Conservation (phyloP, 2,113 vertebrate genomes). For the Rutilus rutilus region DNA sequence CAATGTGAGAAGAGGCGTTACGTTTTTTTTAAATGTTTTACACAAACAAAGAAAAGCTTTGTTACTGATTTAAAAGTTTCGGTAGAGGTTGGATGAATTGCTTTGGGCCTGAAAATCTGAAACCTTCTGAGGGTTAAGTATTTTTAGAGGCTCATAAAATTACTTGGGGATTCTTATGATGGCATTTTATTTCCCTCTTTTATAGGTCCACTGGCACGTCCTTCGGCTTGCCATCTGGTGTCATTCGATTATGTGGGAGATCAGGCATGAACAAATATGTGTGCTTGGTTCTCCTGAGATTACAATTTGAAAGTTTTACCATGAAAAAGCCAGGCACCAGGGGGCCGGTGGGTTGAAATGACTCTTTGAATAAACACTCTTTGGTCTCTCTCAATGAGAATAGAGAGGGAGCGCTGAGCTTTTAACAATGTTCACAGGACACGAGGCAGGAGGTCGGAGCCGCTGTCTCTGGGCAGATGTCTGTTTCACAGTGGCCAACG, state of each 20-base stretch:
- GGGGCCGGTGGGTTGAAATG: conserved; percentile 75
- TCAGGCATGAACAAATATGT: conserved; percentile 79
- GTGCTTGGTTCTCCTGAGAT: conserved; percentile 79
- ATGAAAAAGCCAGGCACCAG: conserved; percentile 73
- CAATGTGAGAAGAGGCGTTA: not conserved
- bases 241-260: conserved; percentile 77
- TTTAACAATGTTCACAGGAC: conserved; percentile 56
- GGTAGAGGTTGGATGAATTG: not conserved
- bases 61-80: not conserved
- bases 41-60: not conserved
- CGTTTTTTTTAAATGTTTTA: not conserved
- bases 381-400: conserved; percentile 58
- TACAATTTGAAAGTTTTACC: conserved; percentile 83
- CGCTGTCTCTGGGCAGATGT: conserved; percentile 59
- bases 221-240: conserved; percentile 56
- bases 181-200: conserved; percentile 28
- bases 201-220: conserved; percentile 33
- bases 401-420: conserved; percentile 56
- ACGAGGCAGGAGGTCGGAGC: conserved; percentile 61
- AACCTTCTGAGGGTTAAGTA: not conserved
- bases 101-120: not conserved
- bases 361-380: conserved; percentile 60
- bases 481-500: conserved; percentile 46
- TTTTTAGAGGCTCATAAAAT: conserved; percentile 25
- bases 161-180: conserved; percentile 18